Evolutionary conservation across 1,140 invertebrate species (phyloP), one percentile per base, ranked within the genome.

Genomic region (Dolichoris vasculosae): DNA sequence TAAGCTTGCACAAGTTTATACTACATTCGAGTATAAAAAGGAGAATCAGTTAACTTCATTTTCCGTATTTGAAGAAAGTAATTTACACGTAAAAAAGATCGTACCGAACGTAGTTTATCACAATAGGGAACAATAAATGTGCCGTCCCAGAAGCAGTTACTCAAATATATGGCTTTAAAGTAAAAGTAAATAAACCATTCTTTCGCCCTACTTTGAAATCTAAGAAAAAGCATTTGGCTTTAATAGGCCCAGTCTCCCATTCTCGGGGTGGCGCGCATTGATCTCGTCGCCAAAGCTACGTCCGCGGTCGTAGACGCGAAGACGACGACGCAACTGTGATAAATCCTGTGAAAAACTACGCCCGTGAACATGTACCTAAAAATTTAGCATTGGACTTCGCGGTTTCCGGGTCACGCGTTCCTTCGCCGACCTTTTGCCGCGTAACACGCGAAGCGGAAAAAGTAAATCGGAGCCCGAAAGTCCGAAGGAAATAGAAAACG

Each of bases 321-420:
- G 30, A 23, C 46, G 81, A 23, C 71, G 32, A 26, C 43, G 20
- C 15, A 63, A n/a, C 23, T 23, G 32, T 75, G 59, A 69, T 84
- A 84, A 78, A 79, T 69, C 63, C 46, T 17, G 46, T 15, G 43
- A 30, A 84, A 76, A 83, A 67, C 15, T n/a, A 30, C 46, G 13
- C 59, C 0, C 8, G 43, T 15, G 35, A 55, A 63, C 26, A 15
- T 35, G 32, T 15, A 79, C 11, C n/a, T 48, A 51, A 43, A 76
- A 76, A 76, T 0, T 75, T 11, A 51, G n/a, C 30, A 26, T 73
- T 20, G 26, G 35, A 8, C 30, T 59, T 30, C 71, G 38, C 30
- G 3, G 64, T 64, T 81, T 69, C 79, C 46, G 80, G 67, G 80
- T 82, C 67, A 82, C 67, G 67, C 67, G 55, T 69, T 40, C 43